A percentile compares a stretch with the other conserved stretches of the same genome.
phyloP scores from a whole-genome alignment of 2,888 invertebrate genomes.

The Conistra vaccinii region DNA sequence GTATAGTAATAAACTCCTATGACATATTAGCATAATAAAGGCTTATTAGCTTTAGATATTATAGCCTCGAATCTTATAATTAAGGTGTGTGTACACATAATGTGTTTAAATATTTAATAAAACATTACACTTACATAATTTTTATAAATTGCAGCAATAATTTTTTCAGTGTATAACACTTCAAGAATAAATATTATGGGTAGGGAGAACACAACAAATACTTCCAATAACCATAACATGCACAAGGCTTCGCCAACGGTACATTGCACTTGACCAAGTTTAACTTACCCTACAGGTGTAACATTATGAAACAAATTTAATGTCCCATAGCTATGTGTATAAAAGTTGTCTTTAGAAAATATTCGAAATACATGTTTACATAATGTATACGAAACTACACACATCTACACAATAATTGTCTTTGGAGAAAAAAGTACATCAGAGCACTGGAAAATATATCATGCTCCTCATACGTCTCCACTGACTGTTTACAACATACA shows the following conservation, averaged over 20 bases:
- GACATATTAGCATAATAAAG: conserved; percentile 69
- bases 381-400: conserved; percentile 63
- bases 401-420: conserved; percentile 73
- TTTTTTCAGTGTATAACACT: conserved; percentile 84
- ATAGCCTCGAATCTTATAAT: conserved; percentile 79
- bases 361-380: conserved; percentile 71
- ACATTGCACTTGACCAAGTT: conserved; percentile 86
- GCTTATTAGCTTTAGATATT: conserved; percentile 71
- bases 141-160: conserved; percentile 81
- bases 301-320: conserved; percentile 72
- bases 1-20: conserved; percentile 68
- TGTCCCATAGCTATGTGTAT: conserved; percentile 68
- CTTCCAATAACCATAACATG: conserved; percentile 82
- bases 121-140: conserved; percentile 72
- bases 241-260: conserved; percentile 86
- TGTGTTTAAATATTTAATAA: conserved; percentile 69
- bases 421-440: conserved; percentile 80
- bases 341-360: conserved; percentile 77
- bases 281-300: conserved; percentile 76
- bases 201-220: conserved; percentile 82
- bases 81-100: conserved; percentile 67
- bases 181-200: conserved; percentile 81
- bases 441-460: conserved; percentile 78
- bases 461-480: conserved; percentile 73
- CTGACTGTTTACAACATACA: conserved; percentile 75